Evolutionary conservation across 2,797 vertebrate genomes (phyloP), one percentile per base, ranked within the genome.

Genomic region (Percopsis omiscomaycus): DNA sequence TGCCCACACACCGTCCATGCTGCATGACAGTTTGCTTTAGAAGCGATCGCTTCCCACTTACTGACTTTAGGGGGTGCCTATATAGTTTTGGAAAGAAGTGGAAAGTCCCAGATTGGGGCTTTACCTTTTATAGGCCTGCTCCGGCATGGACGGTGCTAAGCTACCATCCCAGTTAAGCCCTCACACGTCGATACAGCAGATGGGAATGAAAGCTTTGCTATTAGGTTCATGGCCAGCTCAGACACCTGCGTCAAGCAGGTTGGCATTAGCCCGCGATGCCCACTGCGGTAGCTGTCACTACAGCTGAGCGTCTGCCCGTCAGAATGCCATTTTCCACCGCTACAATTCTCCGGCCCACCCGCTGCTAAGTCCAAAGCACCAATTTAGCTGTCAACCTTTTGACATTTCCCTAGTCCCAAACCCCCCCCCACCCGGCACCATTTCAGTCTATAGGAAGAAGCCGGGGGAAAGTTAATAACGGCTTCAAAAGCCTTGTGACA

Each of bases 211-310:
- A 82, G 71, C 74, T 79, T 78, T 67, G 82, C 77, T 82, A 12
- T 86, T 81, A 68, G 72, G 64, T 55, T 37, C 54, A 16, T 16
- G 32, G 44, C 52, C 44, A 12, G 9, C 59, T 57, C 45, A 48
- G 69, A 78, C 77, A 72, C 72, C 71, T 71, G 70, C 62, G 45
- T 58, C 66, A 59, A 68, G 60, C 81, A 83, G 78, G 78, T 75
- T 82, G 78, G 61, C 82, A 86, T 91, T 87, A 87, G 82, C 79
- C 82, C 73, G 56, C 73, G 78, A 84, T 70, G 69, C 74, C 65
- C 52, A 55, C 79, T 77, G 82, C 37, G 78, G 56, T 45, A 65
- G 76, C 84, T 84, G 90, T 84, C 88, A 84, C 75, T 55, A 55
- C 50, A 71, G 72, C 72, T 66, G 73, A 84, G 77, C 16, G 76